phyloP scores from a whole-genome alignment of 2,888 invertebrate genomes.

The Mesopsocus fuscifrons region DNA sequence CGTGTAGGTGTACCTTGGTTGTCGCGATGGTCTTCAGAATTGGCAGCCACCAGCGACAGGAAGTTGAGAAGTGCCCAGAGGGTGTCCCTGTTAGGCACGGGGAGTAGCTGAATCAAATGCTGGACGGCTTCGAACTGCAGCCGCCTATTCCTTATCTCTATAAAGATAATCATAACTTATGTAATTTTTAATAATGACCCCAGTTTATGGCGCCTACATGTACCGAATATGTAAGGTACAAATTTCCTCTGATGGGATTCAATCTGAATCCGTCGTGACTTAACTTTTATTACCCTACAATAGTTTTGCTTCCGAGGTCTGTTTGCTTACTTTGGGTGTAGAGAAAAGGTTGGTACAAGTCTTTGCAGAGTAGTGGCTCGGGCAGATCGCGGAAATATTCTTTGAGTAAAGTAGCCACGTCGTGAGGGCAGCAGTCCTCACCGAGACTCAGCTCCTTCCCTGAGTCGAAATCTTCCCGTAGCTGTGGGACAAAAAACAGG shows the following conservation, averaged over 20 bases:
- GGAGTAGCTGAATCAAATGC: conserved; percentile 67
- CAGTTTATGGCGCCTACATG: no score
- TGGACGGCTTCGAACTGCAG: conserved; percentile 68
- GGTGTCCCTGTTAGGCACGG: conserved; percentile 77
- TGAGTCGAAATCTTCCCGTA: conserved; percentile 78
- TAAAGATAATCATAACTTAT: conserved; percentile 13
- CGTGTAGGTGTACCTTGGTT: conserved; percentile 29
- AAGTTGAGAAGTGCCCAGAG: conserved; percentile 65
- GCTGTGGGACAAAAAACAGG: no score
- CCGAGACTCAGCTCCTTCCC: conserved; percentile 54
- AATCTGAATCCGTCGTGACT: no score
- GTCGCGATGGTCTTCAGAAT: conserved; percentile 44
- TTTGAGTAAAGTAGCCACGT: conserved; percentile 81
- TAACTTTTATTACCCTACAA: no score
- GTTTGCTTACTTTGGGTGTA: conserved; percentile 66
- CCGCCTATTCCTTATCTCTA: conserved; percentile 65
- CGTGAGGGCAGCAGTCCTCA: conserved; percentile 74
- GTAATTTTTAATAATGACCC: conserved; percentile 11
- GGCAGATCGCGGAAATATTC: conserved; percentile 86
- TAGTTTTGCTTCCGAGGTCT: no score
- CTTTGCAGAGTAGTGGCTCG: conserved; percentile 75
- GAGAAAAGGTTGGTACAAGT: conserved; percentile 76
- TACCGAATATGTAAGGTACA: no score
- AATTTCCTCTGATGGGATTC: no score
- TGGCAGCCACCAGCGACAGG: conserved; percentile 53